These are phyloP conservation scores for Ophraella communa DNA, from an alignment of 2,888 invertebrate genomes.

Conservation along the genomic window DNA sequence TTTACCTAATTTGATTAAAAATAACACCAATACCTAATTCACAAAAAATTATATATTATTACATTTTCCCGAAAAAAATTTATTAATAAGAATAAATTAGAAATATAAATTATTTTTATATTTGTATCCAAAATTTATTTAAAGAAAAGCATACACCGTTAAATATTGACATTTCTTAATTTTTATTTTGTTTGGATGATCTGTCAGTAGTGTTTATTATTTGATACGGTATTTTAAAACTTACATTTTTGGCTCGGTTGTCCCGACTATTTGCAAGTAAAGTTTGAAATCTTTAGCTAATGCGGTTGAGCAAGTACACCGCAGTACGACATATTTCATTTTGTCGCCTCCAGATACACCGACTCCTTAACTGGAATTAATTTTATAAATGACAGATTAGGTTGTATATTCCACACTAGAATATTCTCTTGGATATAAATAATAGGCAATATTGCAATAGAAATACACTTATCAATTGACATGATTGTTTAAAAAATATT, in stretches of 20 bases:
- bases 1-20: no score
- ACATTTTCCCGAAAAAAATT: no score
- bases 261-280: not conserved
- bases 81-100: no score
- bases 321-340: slow-evolving; percentile 51
- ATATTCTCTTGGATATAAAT: slow-evolving; percentile 31
- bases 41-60: no score
- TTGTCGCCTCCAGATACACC: slow-evolving; percentile 49
- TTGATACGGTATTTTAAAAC: not conserved
- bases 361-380: slow-evolving; percentile 47
- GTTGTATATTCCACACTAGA: slow-evolving; percentile 39
- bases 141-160: no score
- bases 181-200: no score
- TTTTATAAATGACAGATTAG: slow-evolving; percentile 48
- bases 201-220: not conserved
- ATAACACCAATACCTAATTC: no score
- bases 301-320: slow-evolving; percentile 40
- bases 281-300: slow-evolving; percentile 31
- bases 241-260: not conserved
- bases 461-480: slow-evolving; percentile 4
- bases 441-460: no score
- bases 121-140: no score
- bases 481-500: not conserved
- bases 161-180: no score
- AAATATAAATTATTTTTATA: no score